phyloP scores from a whole-genome alignment of 2,113 vertebrate genomes.

The Zosterops japonicus region DNA sequence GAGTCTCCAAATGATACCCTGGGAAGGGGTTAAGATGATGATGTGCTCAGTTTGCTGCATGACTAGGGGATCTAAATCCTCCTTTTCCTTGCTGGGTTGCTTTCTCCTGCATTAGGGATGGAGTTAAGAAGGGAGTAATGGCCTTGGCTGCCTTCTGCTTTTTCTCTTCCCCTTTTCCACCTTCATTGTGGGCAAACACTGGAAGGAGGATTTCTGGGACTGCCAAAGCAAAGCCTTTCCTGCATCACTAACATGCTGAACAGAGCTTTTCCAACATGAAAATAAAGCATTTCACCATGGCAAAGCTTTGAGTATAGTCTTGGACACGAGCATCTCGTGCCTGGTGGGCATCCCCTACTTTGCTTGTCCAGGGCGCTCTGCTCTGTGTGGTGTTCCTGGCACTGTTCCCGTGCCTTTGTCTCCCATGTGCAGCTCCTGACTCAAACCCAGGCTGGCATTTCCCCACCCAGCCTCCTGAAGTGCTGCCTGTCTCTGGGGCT shows the following conservation, averaged over 20 bases:
- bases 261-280: fast-evolving
- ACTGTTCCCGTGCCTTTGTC: fast-evolving
- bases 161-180: not conserved
- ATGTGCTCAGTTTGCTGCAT: not conserved
- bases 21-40: not conserved
- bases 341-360: not conserved
- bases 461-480: not conserved
- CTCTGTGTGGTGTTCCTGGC: fast-evolving
- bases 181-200: fast-evolving
- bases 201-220: not conserved
- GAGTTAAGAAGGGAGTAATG: not conserved
- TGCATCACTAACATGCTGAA: fast-evolving
- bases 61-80: not conserved
- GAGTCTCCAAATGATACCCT: not conserved
- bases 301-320: not conserved
- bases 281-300: fast-evolving
- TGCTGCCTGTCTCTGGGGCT: not conserved
- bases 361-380: not conserved
- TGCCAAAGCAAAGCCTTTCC: not conserved
- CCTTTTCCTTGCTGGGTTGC: not conserved
- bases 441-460: not conserved
- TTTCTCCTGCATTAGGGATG: not conserved
- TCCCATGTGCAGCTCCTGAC: not conserved
- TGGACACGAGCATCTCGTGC: not conserved
- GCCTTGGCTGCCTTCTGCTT: not conserved